These are phyloP conservation scores for Parnassius mnemosyne DNA, from an alignment of 2,888 invertebrate species.

Conservation along the genomic window DNA sequence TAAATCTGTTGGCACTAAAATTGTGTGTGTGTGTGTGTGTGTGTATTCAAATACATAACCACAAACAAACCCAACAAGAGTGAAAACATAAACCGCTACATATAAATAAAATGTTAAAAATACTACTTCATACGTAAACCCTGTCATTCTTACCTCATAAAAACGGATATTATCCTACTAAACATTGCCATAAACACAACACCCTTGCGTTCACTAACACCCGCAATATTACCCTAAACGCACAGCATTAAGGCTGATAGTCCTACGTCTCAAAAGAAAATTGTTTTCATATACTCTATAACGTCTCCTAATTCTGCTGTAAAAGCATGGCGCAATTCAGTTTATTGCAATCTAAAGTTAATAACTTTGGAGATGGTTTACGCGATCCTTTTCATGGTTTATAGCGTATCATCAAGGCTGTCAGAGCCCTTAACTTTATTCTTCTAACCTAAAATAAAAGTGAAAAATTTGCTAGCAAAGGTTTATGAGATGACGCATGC, in stretches of 20 bases:
- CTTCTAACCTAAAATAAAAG: slow-evolving; percentile 19
- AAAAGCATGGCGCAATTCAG: slow-evolving; percentile 64
- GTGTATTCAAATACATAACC: background rate
- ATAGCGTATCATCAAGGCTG: slow-evolving; percentile 37
- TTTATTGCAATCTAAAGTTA: slow-evolving; percentile 69
- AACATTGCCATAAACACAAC: slow-evolving; percentile 69
- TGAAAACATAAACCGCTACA: slow-evolving; percentile 24
- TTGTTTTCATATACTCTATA: slow-evolving; percentile 41
- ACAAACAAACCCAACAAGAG: slow-evolving; percentile 3
- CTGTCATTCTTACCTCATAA: slow-evolving; percentile 73
- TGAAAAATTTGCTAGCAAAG: background rate
- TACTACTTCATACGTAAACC: slow-evolving; percentile 61
- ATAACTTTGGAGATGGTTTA: slow-evolving; percentile 42
- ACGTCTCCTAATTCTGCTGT: slow-evolving; percentile 54
- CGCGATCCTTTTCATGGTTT: slow-evolving; percentile 34
- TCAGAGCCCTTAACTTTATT: slow-evolving; percentile 19
- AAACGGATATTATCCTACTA: slow-evolving; percentile 74
- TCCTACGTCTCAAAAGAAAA: slow-evolving; percentile 24
- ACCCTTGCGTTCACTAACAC: slow-evolving; percentile 38
- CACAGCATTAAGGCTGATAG: slow-evolving; percentile 29
- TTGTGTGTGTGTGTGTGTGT: background rate
- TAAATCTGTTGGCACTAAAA: background rate
- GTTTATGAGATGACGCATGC: background rate
- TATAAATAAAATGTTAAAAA: slow-evolving; percentile 32
- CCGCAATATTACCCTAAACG: slow-evolving; percentile 32